These are phyloP conservation scores for Ganaspis brasiliensis DNA, from an alignment of 2,888 invertebrate species.

Conservation along the genomic window DNA sequence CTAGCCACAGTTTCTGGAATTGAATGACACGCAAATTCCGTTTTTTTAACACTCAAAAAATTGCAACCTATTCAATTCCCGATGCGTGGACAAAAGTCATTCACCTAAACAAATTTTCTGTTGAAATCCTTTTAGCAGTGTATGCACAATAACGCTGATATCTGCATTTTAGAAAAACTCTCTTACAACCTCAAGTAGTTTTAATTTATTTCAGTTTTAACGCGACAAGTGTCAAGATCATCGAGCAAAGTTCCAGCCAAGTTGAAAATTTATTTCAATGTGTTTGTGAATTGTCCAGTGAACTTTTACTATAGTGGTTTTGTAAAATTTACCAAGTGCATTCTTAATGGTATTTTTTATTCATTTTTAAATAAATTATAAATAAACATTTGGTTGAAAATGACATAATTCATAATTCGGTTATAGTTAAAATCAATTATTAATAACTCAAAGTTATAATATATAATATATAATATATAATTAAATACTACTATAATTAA, in stretches of 20 bases:
- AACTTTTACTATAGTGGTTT: too few species aligned
- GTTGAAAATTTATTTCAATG: background rate
- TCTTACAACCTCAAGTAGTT: background rate
- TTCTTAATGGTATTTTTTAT: too few species aligned
- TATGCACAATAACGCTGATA: conserved; percentile 12
- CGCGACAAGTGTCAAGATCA: background rate
- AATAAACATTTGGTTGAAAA: too few species aligned
- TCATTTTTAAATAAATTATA: too few species aligned
- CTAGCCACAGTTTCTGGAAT: background rate
- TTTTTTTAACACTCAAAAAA: background rate
- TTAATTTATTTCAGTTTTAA: background rate
- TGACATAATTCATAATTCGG: too few species aligned
- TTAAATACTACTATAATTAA: too few species aligned
- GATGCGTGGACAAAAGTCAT: conserved; percentile 16
- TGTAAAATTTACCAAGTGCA: too few species aligned
- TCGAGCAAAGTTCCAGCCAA: background rate
- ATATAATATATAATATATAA: too few species aligned
- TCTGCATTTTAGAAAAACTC: conserved; percentile 10
- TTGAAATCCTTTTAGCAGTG: conserved; percentile 28
- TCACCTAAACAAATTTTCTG: conserved; percentile 21
- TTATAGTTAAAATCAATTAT: too few species aligned
- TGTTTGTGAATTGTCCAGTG: background rate
- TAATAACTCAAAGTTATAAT: too few species aligned
- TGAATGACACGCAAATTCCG: background rate
- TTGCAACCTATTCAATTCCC: background rate